These are phyloP conservation scores for Cichladusa arquata DNA, from an alignment of 2,113 vertebrate genomes.

Conservation along the genomic window DNA sequence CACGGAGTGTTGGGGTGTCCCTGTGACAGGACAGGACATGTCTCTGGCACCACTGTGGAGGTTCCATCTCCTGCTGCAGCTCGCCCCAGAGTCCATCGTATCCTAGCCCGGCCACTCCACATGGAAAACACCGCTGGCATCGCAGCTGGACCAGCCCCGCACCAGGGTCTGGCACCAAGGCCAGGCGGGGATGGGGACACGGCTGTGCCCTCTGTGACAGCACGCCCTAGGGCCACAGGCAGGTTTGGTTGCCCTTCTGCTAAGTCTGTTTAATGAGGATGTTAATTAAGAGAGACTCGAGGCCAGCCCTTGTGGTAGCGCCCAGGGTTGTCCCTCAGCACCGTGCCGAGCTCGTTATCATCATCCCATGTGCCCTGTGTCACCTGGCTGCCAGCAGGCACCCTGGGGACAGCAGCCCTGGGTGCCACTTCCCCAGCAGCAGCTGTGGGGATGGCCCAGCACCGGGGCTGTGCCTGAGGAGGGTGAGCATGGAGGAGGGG, in stretches of 20 bases:
- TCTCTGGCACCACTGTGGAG: neutral
- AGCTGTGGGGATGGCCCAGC: neutral
- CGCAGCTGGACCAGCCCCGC: rapidly evolving
- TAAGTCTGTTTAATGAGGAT: constrained; percentile 22
- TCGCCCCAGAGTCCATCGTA: rapidly evolving
- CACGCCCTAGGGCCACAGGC: neutral
- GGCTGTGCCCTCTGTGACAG: neutral
- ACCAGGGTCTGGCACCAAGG: neutral
- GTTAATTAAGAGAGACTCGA: constrained; percentile 17
- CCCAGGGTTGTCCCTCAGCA: neutral
- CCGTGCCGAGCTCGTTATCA: neutral
- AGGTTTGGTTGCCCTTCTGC: neutral
- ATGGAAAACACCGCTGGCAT: rapidly evolving
- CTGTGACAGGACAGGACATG: rapidly evolving
- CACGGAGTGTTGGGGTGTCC: neutral
- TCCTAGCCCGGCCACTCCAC: neutral
- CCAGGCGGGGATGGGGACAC: rapidly evolving
- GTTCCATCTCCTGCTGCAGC: neutral
- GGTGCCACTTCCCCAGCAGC: neutral
- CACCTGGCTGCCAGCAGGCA: neutral
- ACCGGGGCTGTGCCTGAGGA: neutral
- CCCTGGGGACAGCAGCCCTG: neutral
- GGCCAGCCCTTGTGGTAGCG: neutral
- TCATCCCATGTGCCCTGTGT: neutral
- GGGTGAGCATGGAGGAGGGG: neutral